Evolutionary conservation across 2,888 invertebrate species (phyloP).

Genomic region (Microplitis manilae): DNA sequence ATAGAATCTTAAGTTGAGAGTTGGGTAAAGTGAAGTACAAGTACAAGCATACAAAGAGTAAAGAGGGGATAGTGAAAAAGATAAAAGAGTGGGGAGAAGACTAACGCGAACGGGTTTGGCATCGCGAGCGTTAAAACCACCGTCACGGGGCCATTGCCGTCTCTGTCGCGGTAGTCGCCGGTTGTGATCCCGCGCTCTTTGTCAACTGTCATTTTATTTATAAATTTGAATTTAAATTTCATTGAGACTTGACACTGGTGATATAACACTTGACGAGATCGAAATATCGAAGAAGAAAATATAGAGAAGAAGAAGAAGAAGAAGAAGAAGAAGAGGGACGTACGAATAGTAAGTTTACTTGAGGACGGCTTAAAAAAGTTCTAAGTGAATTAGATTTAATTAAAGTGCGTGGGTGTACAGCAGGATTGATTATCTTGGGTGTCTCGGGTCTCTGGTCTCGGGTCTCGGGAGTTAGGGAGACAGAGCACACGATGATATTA

Average conservation of each 20-base stretch:
- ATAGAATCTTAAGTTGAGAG: neutral
- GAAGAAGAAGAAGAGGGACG: neutral
- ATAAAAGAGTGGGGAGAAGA: constrained; percentile 46
- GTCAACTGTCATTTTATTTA: neutral
- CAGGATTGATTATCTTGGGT: constrained; percentile 32
- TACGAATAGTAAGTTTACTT: neutral
- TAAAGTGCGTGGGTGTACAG: constrained; percentile 8
- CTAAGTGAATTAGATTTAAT: constrained; percentile 14
- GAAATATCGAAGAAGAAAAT: neutral
- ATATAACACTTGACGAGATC: neutral
- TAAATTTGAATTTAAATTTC: neutral
- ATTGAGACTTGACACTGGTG: neutral
- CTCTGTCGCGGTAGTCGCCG: constrained; percentile 45
- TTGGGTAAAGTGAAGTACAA: neutral
- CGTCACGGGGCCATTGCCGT: constrained; percentile 67
- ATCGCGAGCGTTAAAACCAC: constrained; percentile 62
- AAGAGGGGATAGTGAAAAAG: constrained; percentile 40
- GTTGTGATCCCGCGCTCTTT: neutral
- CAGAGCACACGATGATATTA: constrained; percentile 22
- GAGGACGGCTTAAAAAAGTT: neutral
- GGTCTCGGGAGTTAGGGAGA: neutral
- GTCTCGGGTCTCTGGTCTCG: neutral
- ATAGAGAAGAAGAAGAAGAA: neutral
- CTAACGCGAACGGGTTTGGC: constrained; percentile 56
- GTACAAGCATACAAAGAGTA: constrained; percentile 8